phyloP scores from a whole-genome alignment of 1,140 invertebrate species.

The Ooceraea biroi region DNA sequence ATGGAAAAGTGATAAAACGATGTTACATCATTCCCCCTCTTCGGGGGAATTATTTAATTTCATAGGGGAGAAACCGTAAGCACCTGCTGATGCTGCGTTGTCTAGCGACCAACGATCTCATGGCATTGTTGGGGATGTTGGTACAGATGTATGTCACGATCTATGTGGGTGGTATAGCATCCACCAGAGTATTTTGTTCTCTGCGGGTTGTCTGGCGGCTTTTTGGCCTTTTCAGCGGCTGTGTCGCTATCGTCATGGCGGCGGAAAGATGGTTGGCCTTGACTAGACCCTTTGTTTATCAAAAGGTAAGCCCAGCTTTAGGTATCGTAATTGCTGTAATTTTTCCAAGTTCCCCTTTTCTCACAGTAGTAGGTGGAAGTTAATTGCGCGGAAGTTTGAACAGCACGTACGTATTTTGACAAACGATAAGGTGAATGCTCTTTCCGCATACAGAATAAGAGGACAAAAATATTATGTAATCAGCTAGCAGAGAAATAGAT shows the following conservation, averaged over 20 bases:
- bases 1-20: neutral
- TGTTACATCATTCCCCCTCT: neutral
- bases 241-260: conserved; percentile 95
- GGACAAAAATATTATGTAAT: neutral
- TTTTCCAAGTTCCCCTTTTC: neutral
- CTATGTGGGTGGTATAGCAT: conserved; percentile 82
- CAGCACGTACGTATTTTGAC: neutral
- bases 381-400: neutral
- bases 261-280: conserved; percentile 94
- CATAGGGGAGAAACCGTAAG: conserved; percentile 90
- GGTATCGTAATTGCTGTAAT: neutral
- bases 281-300: conserved; percentile 94
- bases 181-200: conserved; percentile 87
- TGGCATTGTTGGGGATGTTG: conserved; percentile 91
- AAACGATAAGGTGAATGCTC: neutral
- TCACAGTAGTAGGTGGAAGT: neutral
- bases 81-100: conserved; percentile 93
- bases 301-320: conserved; percentile 89
- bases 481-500: neutral
- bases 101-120: conserved; percentile 92
- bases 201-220: conserved; percentile 91
- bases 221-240: conserved; percentile 94
- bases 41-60: conserved; percentile 72
- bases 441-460: neutral
- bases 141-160: conserved; percentile 88